A percentile compares a stretch with the other conserved stretches of the same genome.
Evolutionary conservation across 2,888 invertebrate genomes (phyloP).

Genomic region (Ornithoptera alexandrae): DNA sequence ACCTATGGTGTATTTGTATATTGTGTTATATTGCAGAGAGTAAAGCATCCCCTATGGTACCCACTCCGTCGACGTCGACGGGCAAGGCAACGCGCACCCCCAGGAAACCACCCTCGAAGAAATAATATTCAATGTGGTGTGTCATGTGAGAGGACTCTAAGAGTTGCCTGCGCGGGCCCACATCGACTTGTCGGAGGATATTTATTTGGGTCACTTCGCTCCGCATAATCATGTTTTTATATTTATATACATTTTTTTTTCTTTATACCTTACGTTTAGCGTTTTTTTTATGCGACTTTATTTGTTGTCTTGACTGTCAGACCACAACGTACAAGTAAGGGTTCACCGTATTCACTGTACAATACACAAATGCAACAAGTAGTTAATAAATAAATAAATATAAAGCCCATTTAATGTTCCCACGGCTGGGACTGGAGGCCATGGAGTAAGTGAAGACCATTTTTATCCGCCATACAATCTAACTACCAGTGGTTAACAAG

Average conservation of each 20-base stretch:
- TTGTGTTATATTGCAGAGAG: constrained; percentile 44
- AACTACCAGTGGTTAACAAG: too few species aligned
- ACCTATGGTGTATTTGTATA: not conserved
- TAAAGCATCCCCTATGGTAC: constrained; percentile 61
- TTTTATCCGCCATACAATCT: too few species aligned
- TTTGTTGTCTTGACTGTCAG: too few species aligned
- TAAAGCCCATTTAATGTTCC: not conserved
- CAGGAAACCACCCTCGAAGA: constrained; percentile 67
- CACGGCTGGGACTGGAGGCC: not conserved
- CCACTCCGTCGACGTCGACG: constrained; percentile 72
- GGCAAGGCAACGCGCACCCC: constrained; percentile 73
- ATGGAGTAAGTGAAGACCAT: too few species aligned
- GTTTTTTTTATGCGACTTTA: not conserved
- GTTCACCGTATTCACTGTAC: too few species aligned
- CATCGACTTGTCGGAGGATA: constrained; percentile 26
- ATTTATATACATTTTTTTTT: constrained; percentile 11
- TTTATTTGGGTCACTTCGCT: constrained; percentile 32
- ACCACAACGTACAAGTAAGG: not conserved
- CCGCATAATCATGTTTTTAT: constrained; percentile 33
- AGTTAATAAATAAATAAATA: not conserved
- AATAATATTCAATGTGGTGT: constrained; percentile 52
- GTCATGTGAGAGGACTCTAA: constrained; percentile 33
- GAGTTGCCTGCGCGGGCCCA: constrained; percentile 26
- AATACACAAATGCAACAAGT: constrained; percentile 19
- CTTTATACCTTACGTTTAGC: not conserved